Conservation (phyloP, 1,140 invertebrate genomes). For the Rhopalosiphum padi region DNA sequence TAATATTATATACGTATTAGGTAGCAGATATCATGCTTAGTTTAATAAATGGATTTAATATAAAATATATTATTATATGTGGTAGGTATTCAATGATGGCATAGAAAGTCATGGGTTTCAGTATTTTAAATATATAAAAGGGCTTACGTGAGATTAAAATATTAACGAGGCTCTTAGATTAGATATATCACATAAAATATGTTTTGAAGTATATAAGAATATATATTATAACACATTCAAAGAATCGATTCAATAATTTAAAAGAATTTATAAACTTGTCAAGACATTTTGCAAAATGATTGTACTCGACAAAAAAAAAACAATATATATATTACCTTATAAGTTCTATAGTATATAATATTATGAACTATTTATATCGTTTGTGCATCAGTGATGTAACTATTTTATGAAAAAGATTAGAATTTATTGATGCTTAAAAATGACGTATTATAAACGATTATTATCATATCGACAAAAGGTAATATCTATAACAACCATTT, state of each 20-base stretch:
- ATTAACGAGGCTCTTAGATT: background rate
- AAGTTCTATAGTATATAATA: no score
- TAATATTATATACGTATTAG: no score
- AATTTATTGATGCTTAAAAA: background rate
- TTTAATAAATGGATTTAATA: no score
- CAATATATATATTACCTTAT: no score
- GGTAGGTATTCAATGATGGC: no score
- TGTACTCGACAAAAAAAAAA: no score
- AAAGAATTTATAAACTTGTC: background rate
- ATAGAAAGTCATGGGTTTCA: no score
- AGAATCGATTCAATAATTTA: background rate
- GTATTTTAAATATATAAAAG: no score
- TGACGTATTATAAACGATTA: background rate
- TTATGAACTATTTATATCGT: background rate
- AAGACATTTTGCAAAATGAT: no score
- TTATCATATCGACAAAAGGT: background rate
- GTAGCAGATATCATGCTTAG: no score
- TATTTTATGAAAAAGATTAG: background rate
- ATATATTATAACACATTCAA: background rate
- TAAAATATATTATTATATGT: background rate
- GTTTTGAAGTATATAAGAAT: background rate
- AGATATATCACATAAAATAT: background rate
- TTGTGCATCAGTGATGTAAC: background rate
- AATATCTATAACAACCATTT: background rate
- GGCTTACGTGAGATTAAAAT: background rate